A percentile compares a stretch with the other conserved stretches of the same genome.
phyloP scores from a whole-genome alignment of 2,797 vertebrate species.

The Tenualosa thibaudeaui region DNA sequence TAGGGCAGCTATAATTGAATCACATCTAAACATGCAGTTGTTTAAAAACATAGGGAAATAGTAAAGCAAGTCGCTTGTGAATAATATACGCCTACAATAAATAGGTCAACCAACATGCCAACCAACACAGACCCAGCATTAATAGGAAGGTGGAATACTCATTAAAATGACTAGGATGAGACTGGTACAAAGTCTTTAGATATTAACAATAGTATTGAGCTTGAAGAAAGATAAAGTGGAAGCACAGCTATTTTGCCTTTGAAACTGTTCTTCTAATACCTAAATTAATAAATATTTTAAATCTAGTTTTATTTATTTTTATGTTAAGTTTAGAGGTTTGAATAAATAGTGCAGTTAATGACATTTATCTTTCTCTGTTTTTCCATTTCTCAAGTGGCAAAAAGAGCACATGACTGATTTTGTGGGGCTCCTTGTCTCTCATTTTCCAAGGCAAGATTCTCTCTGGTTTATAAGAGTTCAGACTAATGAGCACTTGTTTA shows the following conservation, averaged over 20 bases:
- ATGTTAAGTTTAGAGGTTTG: neutral
- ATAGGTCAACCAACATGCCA: neutral
- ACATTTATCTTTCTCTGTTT: neutral
- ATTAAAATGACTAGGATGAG: neutral
- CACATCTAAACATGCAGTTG: neutral
- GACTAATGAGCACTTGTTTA: constrained; percentile 19
- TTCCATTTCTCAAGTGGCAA: neutral
- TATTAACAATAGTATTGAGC: too few relatives aligned
- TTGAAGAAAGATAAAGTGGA: neutral
- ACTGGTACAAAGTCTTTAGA: neutral
- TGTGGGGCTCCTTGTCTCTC: neutral
- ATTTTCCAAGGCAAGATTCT: constrained; percentile 7
- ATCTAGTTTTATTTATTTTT: too few relatives aligned
- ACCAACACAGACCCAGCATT: neutral
- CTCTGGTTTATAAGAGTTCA: neutral
- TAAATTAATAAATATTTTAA: too few relatives aligned
- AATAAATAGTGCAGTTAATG: neutral
- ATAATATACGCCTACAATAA: neutral
- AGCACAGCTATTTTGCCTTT: neutral
- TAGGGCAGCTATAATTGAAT: neutral
- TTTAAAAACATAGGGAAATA: neutral
- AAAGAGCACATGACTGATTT: neutral
- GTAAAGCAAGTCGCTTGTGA: neutral
- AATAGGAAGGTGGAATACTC: neutral
- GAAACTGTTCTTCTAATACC: neutral